Evolutionary conservation across 2,888 invertebrate genomes (phyloP).

Genomic region (Hetaerina titia): DNA sequence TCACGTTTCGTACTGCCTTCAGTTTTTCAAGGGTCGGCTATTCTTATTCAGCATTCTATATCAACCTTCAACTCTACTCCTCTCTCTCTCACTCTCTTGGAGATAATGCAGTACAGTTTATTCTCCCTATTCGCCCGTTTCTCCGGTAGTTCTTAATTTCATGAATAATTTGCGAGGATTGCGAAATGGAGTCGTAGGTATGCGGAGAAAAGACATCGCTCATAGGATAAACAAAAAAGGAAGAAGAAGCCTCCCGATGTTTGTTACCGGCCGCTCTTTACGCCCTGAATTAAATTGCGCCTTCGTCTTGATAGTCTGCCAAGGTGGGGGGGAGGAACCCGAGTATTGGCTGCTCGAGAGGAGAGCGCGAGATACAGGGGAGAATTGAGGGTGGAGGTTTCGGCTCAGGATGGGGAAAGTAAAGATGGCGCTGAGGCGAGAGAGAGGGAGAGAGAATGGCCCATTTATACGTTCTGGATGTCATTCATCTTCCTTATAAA

Average conservation of each 20-base stretch:
- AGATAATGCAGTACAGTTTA: background rate
- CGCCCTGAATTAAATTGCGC: background rate
- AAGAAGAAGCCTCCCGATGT: background rate
- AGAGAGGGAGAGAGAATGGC: conserved; percentile 8
- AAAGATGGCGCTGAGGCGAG: background rate
- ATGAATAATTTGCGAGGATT: background rate
- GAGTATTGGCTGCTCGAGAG: background rate
- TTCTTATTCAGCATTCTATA: too few species aligned
- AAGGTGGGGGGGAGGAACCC: background rate
- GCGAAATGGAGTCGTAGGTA: background rate
- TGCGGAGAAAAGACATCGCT: background rate
- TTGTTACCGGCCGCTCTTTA: background rate
- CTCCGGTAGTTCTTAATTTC: background rate
- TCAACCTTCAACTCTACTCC: background rate
- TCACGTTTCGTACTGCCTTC: background rate
- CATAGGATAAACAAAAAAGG: background rate
- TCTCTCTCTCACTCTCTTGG: background rate
- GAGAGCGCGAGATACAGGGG: background rate
- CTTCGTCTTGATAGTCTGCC: background rate
- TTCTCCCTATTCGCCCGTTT: background rate
- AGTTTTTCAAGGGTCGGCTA: too few species aligned
- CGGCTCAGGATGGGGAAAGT: background rate
- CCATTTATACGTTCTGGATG: conserved; percentile 37
- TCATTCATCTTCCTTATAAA: conserved; percentile 34
- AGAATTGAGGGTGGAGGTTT: background rate